Percentiles rank a stretch among this genome's conserved stretches.
Evolutionary conservation across 2,113 vertebrate species (phyloP).

Genomic region (Lepus americanus): DNA sequence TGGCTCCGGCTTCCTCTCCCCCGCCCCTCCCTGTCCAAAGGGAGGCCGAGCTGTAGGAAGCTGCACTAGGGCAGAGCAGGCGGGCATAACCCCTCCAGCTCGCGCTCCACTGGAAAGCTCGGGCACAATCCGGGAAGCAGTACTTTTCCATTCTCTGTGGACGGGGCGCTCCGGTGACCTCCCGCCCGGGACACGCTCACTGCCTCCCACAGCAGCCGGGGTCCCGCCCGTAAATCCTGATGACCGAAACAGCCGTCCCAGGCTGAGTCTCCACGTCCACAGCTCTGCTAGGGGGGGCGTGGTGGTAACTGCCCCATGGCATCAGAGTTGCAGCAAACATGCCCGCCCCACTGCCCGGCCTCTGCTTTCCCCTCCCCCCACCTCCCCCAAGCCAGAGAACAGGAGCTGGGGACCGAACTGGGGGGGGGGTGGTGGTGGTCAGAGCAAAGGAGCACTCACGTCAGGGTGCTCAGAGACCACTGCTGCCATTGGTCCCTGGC

Average conservation of each 20-base stretch:
- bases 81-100: neutral
- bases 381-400: neutral
- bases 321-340: accelerated
- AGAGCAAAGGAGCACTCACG: accelerated
- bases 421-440: neutral
- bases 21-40: neutral
- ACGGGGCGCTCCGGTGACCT: neutral
- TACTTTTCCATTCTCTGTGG: constrained; percentile 14
- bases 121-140: neutral
- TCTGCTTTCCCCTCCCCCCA: neutral
- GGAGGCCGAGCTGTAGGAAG: constrained; percentile 35
- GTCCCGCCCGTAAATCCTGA: neutral
- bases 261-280: neutral
- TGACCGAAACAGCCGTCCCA: neutral
- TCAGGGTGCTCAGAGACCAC: neutral
- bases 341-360: accelerated
- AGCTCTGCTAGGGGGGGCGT: neutral
- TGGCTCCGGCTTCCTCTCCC: neutral
- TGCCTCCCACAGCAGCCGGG: neutral
- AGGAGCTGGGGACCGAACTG: too few relatives aligned
- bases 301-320: too few relatives aligned
- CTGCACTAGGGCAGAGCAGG: neutral
- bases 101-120: constrained; percentile 20
- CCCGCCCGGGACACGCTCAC: accelerated
- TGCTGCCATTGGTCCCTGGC: neutral